phyloP scores from a whole-genome alignment of 2,888 invertebrate genomes.

The Philereme transversata region DNA sequence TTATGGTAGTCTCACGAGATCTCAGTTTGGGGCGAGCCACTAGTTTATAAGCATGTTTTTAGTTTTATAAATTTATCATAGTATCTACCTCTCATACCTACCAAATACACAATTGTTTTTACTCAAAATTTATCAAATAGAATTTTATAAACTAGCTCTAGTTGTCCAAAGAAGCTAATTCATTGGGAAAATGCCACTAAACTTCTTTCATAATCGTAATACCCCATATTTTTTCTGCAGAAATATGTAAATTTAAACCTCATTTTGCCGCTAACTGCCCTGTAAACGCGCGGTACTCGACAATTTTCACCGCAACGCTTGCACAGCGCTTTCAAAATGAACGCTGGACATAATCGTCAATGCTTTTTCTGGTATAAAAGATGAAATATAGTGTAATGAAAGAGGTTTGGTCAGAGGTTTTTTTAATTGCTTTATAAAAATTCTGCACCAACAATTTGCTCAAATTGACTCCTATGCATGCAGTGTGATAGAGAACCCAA shows the following conservation, averaged over 20 bases:
- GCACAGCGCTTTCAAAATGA: constrained; percentile 20
- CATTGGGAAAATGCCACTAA: neutral
- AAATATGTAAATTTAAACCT: constrained; percentile 16
- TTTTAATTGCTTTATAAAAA: neutral
- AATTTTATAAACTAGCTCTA: neutral
- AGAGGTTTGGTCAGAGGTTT: neutral
- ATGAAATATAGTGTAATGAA: neutral
- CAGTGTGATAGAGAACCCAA: neutral
- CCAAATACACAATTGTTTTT: too few species aligned
- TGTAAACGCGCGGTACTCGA: constrained; percentile 13
- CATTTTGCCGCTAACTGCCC: constrained; percentile 21
- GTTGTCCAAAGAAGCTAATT: too few species aligned
- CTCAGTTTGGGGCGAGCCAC: too few species aligned
- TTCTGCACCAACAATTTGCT: neutral
- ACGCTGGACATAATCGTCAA: constrained; percentile 22
- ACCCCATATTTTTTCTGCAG: constrained; percentile 7
- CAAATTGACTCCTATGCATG: neutral
- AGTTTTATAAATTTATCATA: too few species aligned
- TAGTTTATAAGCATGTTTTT: too few species aligned
- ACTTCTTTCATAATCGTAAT: neutral
- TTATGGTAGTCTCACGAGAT: too few species aligned
- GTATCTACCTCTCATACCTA: too few species aligned
- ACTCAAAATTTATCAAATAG: too few species aligned
- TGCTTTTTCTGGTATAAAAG: constrained; percentile 12
- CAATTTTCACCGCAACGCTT: constrained; percentile 21